Evolutionary conservation across 1,140 invertebrate species (phyloP).

Genomic region (Drosophila malerkotliana): DNA sequence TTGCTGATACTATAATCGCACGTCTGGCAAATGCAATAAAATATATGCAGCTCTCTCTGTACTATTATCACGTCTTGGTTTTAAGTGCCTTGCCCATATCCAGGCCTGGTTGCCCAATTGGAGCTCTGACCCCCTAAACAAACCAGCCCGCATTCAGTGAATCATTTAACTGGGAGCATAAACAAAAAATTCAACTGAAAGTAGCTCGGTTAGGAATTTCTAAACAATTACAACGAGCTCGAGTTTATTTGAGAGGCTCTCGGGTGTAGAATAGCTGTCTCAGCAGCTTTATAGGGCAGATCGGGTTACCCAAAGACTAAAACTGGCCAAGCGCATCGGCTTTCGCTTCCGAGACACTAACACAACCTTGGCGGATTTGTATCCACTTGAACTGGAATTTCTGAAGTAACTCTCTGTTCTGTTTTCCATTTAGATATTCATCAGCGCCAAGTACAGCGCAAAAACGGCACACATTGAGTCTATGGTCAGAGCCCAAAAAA

Average conservation of each 20-base stretch:
- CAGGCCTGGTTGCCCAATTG: constrained; percentile 25
- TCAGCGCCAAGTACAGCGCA: constrained; percentile 55
- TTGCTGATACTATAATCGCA: constrained; percentile 4
- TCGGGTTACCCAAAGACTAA: constrained; percentile 16
- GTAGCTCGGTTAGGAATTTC: constrained; percentile 5
- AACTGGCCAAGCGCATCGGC: constrained; percentile 24
- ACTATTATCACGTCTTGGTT: constrained; percentile 36
- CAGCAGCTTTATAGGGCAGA: constrained; percentile 26
- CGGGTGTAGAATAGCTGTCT: background rate
- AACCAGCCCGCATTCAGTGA: constrained; percentile 15
- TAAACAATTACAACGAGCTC: background rate
- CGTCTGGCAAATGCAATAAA: constrained; percentile 13
- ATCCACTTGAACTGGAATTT: background rate
- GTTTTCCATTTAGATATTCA: constrained; percentile 37
- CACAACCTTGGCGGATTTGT: background rate
- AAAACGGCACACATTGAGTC: constrained; percentile 70
- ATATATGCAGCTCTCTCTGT: constrained; percentile 7
- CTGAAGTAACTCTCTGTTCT: too few relatives aligned
- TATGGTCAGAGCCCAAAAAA: constrained; percentile 64
- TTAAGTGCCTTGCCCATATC: constrained; percentile 26
- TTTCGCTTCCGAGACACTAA: constrained; percentile 8
- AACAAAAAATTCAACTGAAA: constrained; percentile 17
- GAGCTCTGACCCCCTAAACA: constrained; percentile 52
- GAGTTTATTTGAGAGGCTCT: background rate
- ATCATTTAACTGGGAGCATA: constrained; percentile 16